Base-by-base conservation (phyloP, 2,113 vertebrate genomes). In the Thermophis baileyi region DNA sequence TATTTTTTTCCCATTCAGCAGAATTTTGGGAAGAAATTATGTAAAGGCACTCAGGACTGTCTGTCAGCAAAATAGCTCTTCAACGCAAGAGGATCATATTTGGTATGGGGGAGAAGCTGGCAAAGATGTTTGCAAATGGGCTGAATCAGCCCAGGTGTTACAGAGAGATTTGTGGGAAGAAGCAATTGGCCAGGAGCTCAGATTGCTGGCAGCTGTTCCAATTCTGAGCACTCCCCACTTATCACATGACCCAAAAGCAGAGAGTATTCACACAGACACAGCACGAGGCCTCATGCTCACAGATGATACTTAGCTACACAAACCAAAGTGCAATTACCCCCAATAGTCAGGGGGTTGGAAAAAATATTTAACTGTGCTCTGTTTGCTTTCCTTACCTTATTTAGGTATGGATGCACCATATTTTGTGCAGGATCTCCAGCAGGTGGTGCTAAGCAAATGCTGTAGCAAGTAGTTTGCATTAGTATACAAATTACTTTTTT, bases 391-490 rank as follows among this genome's bases (percentile, higher is more conserved):
- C 74, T 22, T 81, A 44, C 74, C 35, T 81, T 20, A 40, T 81
- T 81, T 81, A 81, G 3, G 35, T 81, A 40, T 24, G 25, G 24
- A 60, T 85, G 54, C 16, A 51, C 27, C 14, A 25, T 46, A 10
- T 85, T 69, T 18, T 87, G 14, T 55, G 44, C 18, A 24, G 10
- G 18, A 86, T 55, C 0, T 50, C 93, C 95, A 25, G 93, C 0
- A 0, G 94, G 88, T 16, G 94, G 95, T 91, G 94, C 90, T 91
- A 69, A 30, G 63, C 30, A 69, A n/a, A 35, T 40, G 2, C 14
- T 89, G 10, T 20, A 44, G 10, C 40, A 16, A 27, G 40, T n/a
- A 22, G 22, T 3, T 12, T 88, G 5, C 27, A 47, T 44, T 55
- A 14, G n/a, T 14, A 16, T 35, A 74, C 24, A 7, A 50, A 6